phyloP scores from a whole-genome alignment of 2,113 vertebrate species.

The Pristiophorus japonicus region DNA sequence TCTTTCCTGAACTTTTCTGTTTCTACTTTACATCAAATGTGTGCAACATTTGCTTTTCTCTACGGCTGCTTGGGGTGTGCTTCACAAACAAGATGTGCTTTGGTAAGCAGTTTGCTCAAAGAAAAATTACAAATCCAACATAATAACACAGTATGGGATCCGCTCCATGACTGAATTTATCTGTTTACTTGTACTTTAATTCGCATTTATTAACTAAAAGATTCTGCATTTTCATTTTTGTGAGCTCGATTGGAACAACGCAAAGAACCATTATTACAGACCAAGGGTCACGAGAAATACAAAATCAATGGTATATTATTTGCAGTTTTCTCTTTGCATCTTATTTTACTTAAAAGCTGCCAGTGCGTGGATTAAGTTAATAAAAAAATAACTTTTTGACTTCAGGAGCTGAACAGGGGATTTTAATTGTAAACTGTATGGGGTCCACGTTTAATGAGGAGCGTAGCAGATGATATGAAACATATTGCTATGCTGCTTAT shows the following conservation, averaged over 20 bases:
- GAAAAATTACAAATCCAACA: not conserved
- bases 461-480: not conserved
- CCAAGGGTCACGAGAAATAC: not conserved
- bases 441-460: not conserved
- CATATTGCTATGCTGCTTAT: not conserved
- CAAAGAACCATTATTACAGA: not conserved
- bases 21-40: not conserved
- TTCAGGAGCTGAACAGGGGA: not conserved
- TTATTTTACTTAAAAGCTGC: not conserved
- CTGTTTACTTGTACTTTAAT: not conserved
- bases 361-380: not conserved
- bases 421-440: not conserved
- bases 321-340: not conserved
- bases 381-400: not conserved
- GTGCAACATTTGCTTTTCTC: not conserved
- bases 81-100: not conserved
- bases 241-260: not conserved
- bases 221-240: not conserved
- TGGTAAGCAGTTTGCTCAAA: not conserved
- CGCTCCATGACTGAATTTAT: not conserved
- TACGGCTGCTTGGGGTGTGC: not conserved
- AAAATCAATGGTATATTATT: not conserved
- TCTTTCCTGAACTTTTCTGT: not conserved
- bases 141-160: not conserved
- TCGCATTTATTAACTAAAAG: not conserved